These are phyloP conservation scores for Hypsibius dujardini DNA, from an alignment of 1,140 invertebrate genomes.

Conservation along the genomic window DNA sequence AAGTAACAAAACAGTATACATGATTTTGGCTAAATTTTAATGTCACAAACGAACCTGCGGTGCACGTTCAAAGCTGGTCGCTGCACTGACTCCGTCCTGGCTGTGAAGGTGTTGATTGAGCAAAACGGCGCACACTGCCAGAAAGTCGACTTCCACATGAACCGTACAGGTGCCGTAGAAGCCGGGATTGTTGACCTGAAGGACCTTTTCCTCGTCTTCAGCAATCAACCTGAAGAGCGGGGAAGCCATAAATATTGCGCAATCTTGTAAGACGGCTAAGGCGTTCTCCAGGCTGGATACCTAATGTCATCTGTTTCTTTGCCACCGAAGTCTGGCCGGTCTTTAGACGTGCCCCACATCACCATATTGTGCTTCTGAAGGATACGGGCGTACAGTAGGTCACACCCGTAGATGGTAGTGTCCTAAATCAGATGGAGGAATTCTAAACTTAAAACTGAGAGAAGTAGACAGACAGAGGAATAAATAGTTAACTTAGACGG, in stretches of 20 bases:
- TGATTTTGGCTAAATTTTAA: background rate
- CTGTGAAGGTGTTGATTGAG: background rate
- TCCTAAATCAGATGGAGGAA: slow-evolving; percentile 38
- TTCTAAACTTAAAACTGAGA: background rate
- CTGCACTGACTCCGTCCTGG: background rate
- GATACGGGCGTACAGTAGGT: slow-evolving; percentile 80
- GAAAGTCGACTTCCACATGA: slow-evolving; percentile 69
- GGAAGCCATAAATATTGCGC: slow-evolving; percentile 33
- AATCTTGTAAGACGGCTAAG: slow-evolving; percentile 30
- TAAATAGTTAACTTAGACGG: background rate
- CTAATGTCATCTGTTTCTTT: slow-evolving; percentile 85
- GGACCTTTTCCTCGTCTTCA: slow-evolving; percentile 26
- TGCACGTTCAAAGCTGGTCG: slow-evolving; percentile 3
- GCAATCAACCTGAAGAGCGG: slow-evolving; percentile 30
- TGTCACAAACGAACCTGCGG: background rate
- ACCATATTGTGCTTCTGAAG: slow-evolving; percentile 76
- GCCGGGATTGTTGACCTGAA: slow-evolving; percentile 59
- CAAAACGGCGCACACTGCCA: slow-evolving; percentile 75
- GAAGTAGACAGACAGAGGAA: no score
- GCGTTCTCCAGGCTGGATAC: slow-evolving; percentile 31
- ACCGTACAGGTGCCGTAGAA: slow-evolving; percentile 70
- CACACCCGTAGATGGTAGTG: slow-evolving; percentile 67
- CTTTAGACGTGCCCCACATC: slow-evolving; percentile 75
- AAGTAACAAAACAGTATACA: background rate
- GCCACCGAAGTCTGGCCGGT: slow-evolving; percentile 83